Percentiles rank a stretch among this genome's conserved stretches.
Evolutionary conservation across 2,888 invertebrate genomes (phyloP).

Genomic region (Phaedon cochleariae): DNA sequence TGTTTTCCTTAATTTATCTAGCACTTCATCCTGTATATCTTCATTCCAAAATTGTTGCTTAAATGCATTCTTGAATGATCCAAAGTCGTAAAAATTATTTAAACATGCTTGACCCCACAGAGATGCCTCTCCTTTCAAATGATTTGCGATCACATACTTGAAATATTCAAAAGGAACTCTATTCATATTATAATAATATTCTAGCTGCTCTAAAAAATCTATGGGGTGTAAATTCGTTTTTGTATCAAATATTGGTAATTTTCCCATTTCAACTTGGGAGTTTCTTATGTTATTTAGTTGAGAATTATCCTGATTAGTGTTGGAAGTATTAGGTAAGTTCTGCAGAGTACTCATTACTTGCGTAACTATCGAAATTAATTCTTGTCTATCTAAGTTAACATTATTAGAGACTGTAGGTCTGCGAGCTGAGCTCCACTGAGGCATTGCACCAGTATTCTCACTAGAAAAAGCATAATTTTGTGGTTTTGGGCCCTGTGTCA

Average conservation of each 20-base stretch:
- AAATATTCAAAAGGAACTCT: neutral
- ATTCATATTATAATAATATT: neutral
- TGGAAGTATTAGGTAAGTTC: neutral
- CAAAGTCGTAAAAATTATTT: neutral
- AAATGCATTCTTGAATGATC: constrained; percentile 1
- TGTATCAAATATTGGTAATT: constrained; percentile 3
- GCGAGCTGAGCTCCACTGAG: too few species aligned
- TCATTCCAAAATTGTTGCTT: constrained; percentile 8
- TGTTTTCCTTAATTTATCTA: neutral
- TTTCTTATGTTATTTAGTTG: neutral
- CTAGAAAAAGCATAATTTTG: too few species aligned
- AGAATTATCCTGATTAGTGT: neutral
- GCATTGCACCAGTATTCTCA: too few species aligned
- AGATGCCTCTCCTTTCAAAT: constrained; percentile 1
- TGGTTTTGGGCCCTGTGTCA: too few species aligned
- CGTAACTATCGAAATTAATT: neutral
- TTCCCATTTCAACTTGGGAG: neutral
- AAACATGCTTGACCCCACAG: neutral
- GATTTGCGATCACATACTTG: constrained; percentile 8
- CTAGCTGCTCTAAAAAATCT: neutral
- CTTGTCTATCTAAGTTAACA: neutral
- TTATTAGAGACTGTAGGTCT: too few species aligned
- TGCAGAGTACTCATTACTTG: constrained; percentile 1
- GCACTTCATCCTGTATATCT: neutral
- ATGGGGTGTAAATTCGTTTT: neutral